Base-by-base conservation (phyloP, 2,113 vertebrate species). In the Carassius carassius region DNA sequence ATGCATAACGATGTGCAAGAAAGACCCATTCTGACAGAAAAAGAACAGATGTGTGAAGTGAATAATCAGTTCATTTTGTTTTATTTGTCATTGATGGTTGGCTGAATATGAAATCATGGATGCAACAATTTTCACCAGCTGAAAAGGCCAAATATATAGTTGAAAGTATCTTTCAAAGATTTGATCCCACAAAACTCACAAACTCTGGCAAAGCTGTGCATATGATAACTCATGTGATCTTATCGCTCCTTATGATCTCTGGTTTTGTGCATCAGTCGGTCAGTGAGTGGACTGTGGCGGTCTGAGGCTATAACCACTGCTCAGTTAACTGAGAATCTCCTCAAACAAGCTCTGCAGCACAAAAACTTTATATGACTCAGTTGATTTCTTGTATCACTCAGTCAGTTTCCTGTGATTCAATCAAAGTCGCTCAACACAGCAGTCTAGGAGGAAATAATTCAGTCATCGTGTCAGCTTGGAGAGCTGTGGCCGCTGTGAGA, bases 401-500 rank as follows among this genome's bases (percentile, higher is more conserved):
- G 63, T 63, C 19, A 77, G 63, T 67, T 72, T 44, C 70, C 78
- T 79, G 58, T 79, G 78, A 63, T 63, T 79, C 78, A 47, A 79
- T 79, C 78, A 79, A 79, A 79, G 78, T 79, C n/a, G 1, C 25
- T 79, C 58, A 79, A 47, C 78, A 65, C 78, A 79, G 78, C 78
- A 79, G 78, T 79, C 35, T 47, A 19, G 58, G n/a, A 79, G 35
- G 58, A 79, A 63, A 79, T 79, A 79, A 47, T 47, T 79, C 35
- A 63, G 77, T 79, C 77, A 79, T 63, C 7, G 17, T 63, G 77
- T 79, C 77, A 79, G 77, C 47, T 63, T 63, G 37, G 35, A 37
- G 65, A 41, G 73, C 49, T 70, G 80, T 69, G 81, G 73, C 76
- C 77, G 62, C 51, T 75, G 70, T 56, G 78, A 82, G 87, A 44